A percentile compares a stretch with the other conserved stretches of the same genome.
phyloP scores from a whole-genome alignment of 2,888 invertebrate species.

The Meiosimyza decipiens region DNA sequence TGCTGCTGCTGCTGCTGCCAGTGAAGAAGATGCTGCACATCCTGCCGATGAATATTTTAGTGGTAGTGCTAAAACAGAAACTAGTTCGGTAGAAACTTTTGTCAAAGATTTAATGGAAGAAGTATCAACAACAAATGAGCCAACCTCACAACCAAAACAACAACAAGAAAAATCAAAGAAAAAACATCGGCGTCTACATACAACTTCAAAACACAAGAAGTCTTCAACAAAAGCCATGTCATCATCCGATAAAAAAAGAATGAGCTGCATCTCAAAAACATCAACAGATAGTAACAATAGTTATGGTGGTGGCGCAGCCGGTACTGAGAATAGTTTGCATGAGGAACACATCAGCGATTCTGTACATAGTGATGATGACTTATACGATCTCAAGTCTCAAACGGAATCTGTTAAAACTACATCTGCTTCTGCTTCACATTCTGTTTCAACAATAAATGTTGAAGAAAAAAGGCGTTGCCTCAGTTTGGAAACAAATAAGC shows the following conservation, averaged over 20 bases:
- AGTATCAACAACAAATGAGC: constrained; percentile 64
- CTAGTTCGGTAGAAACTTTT: constrained; percentile 70
- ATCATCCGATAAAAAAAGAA: constrained; percentile 60
- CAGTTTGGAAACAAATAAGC: constrained; percentile 56
- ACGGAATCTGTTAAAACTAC: constrained; percentile 33
- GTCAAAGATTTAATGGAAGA: constrained; percentile 71
- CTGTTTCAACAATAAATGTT: constrained; percentile 59
- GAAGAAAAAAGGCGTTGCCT: constrained; percentile 62
- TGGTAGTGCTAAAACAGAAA: constrained; percentile 48
- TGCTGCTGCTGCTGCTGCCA: constrained; percentile 39
- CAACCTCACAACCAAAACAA: constrained; percentile 30
- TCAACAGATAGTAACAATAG: constrained; percentile 66
- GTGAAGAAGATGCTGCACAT: constrained; percentile 70
- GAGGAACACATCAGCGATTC: constrained; percentile 45
- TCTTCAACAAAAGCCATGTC: constrained; percentile 49
- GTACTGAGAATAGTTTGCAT: constrained; percentile 27
- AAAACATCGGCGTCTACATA: constrained; percentile 42
- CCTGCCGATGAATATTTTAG: constrained; percentile 77
- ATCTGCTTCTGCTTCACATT: constrained; percentile 24
- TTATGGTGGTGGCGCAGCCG: constrained; percentile 38
- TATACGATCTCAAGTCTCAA: constrained; percentile 48
- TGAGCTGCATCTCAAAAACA: constrained; percentile 66
- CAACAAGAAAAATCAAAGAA: constrained; percentile 29
- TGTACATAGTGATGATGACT: constrained; percentile 57
- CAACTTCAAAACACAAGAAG: constrained; percentile 47